Evolutionary conservation across 1,140 invertebrate species (phyloP).

Genomic region (Sminthurinus signatus): DNA sequence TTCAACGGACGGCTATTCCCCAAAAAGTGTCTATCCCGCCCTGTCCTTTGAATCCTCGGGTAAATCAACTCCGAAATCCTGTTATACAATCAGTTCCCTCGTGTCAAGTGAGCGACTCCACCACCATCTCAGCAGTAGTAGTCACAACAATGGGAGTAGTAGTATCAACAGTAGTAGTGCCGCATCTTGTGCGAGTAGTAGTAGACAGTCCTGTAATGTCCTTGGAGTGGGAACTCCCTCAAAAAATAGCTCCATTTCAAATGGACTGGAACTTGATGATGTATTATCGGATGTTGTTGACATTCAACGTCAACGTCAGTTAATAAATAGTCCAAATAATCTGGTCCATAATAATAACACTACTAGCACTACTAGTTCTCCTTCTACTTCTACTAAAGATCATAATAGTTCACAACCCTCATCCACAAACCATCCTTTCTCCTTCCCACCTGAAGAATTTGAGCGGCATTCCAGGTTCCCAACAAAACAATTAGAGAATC

Average conservation of each 20-base stretch:
- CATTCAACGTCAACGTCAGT: background rate
- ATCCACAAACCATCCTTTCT: background rate
- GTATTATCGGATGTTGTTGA: background rate
- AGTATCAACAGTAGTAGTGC: background rate
- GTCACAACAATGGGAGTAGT: background rate
- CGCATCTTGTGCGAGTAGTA: too few relatives aligned
- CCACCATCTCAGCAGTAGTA: constrained; percentile 8
- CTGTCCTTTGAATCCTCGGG: constrained; percentile 30
- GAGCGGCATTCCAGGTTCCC: background rate
- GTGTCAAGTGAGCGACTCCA: constrained; percentile 35
- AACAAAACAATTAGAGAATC: background rate
- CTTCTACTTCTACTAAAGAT: background rate
- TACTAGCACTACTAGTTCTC: background rate
- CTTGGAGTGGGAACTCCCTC: background rate
- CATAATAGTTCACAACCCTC: too few relatives aligned
- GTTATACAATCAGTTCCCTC: constrained; percentile 35
- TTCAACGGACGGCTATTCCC: constrained; percentile 40
- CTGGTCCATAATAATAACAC: too few relatives aligned
- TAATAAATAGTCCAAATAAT: background rate
- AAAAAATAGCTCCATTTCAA: constrained; percentile 24
- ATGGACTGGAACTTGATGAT: constrained; percentile 26
- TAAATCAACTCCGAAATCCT: constrained; percentile 34
- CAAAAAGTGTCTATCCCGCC: constrained; percentile 37
- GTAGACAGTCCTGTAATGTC: too few relatives aligned
- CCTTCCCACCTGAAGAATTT: background rate